Conservation (phyloP, 2,797 vertebrate genomes). For the Alfaro cultratus region DNA sequence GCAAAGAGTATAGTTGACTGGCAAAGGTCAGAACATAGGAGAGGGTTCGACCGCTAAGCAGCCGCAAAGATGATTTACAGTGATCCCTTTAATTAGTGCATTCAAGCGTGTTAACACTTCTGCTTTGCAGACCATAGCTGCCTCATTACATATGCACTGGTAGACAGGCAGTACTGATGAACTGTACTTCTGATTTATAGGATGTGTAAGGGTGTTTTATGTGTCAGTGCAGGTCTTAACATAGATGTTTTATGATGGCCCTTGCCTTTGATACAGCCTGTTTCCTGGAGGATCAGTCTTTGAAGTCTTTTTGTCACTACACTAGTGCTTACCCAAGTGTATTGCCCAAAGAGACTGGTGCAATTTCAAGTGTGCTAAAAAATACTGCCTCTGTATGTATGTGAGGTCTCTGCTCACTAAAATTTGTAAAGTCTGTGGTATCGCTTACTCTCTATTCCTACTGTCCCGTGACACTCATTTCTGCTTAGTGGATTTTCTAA, state of each 20-base stretch:
- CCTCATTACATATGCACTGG: conserved; percentile 46
- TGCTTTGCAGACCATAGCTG: conserved; percentile 45
- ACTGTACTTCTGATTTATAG: conserved; percentile 41
- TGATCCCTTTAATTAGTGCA: conserved; percentile 74
- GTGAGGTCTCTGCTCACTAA: conserved; percentile 34
- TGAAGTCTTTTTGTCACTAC: conserved; percentile 22
- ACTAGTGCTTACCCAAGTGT: conserved; percentile 32
- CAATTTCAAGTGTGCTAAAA: conserved; percentile 49
- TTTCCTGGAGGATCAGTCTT: conserved; percentile 41
- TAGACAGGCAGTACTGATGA: conserved; percentile 37
- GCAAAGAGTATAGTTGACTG: conserved; percentile 44
- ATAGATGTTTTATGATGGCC: conserved; percentile 24
- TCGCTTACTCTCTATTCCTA: conserved; percentile 39
- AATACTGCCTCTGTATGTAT: conserved; percentile 34
- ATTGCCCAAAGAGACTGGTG: conserved; percentile 58
- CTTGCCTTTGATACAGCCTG: conserved; percentile 36
- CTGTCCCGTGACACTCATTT: conserved; percentile 62
- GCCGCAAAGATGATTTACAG: conserved; percentile 66
- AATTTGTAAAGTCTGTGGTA: conserved; percentile 63
- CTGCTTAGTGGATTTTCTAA: conserved; percentile 60
- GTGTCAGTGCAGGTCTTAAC: conserved; percentile 39
- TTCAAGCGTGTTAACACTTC: conserved; percentile 62
- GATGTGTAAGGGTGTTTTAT: conserved; percentile 12
- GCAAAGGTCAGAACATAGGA: conserved; percentile 60
- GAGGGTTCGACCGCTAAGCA: conserved; percentile 35